Base-by-base conservation (phyloP, 1,140 invertebrate species). In the Ips nitidus region DNA sequence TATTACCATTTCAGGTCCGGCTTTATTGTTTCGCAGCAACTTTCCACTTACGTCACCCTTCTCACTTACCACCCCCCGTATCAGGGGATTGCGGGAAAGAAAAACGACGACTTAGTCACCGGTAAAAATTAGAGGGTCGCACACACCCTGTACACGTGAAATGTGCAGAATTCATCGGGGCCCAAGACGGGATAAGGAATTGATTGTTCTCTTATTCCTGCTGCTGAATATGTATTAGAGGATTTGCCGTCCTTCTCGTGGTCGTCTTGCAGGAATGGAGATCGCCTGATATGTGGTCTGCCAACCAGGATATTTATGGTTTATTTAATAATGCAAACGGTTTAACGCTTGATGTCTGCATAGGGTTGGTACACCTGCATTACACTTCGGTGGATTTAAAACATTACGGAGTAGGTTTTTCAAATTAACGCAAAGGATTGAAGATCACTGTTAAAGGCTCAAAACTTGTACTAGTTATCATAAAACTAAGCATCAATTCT, bases 1-100 rank as follows among this genome's bases (percentile, higher is more conserved):
- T 73, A 71, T 72, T 70, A 67, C 66, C 67, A 70, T 55, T 64
- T 41, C 60, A 69, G 59, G 59, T 60, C 60, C 68, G 59, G 60
- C 38, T 60, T 69, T 64, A 56, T 43, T 57, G 52, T 53, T 41
- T 22, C 45, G 22, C 45, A 3, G 22, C 22, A 22, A 22, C 22
- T 22, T 22, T 22, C 22, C 22, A 22, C 22, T 22, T 22, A 22
- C 22, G 22, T 22, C 22, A 22, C 22, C 22, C 22, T 22, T 22
- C 22, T 22, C 22, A 22, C 22, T 22, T 22, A 22, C 22, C 22
- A 22, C 22, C 22, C 22, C 22, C 22, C 22, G 22, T 22, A 22
- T 22, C 22, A 22, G 0, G 22, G 22, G 22, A 22, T 22, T 22
- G 22, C 22, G 22, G 22, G 22, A 22, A 22, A 22, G 22, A 22